phyloP scores from a whole-genome alignment of 2,113 vertebrate species.

The Rousettus leschenaultii region DNA sequence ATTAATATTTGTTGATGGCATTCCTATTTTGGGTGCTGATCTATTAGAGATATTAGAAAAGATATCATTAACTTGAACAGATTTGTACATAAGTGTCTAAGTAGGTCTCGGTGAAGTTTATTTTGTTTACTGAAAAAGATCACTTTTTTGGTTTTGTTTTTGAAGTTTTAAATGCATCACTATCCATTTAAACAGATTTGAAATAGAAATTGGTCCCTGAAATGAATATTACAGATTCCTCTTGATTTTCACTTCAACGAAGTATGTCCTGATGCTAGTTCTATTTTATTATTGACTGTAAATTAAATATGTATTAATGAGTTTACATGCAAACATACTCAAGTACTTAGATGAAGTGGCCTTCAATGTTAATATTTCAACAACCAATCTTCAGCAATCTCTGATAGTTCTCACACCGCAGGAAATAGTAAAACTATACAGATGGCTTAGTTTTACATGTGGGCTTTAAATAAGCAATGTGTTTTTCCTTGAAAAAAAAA shows the following conservation, averaged over 20 bases:
- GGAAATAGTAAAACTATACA: slow-evolving; percentile 32
- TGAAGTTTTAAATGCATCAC: neutral
- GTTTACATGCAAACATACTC: slow-evolving; percentile 25
- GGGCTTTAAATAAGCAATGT: slow-evolving; percentile 51
- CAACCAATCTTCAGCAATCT: slow-evolving; percentile 11
- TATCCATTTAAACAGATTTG: neutral
- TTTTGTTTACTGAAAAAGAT: neutral
- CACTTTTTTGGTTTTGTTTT: rapidly evolving
- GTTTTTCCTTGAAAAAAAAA: slow-evolving; percentile 14
- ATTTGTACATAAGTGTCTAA: neutral
- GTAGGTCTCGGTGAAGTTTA: neutral
- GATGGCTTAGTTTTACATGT: slow-evolving; percentile 32
- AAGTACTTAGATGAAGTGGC: slow-evolving; percentile 10
- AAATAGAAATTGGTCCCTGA: neutral
- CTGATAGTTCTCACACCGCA: neutral
- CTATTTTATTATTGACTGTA: neutral
- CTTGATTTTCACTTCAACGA: slow-evolving; percentile 32
- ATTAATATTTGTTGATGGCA: slow-evolving; percentile 7
- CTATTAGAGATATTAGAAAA: neutral
- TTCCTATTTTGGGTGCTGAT: neutral
- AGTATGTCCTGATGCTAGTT: neutral
- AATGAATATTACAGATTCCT: neutral
- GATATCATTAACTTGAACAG: neutral
- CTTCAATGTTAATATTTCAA: slow-evolving; percentile 53
- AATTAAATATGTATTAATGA: slow-evolving; percentile 36